Percentiles rank a stretch among this genome's conserved stretches.
Evolutionary conservation across 2,888 invertebrate species (phyloP).

Genomic region (Hydropsyche betteni): DNA sequence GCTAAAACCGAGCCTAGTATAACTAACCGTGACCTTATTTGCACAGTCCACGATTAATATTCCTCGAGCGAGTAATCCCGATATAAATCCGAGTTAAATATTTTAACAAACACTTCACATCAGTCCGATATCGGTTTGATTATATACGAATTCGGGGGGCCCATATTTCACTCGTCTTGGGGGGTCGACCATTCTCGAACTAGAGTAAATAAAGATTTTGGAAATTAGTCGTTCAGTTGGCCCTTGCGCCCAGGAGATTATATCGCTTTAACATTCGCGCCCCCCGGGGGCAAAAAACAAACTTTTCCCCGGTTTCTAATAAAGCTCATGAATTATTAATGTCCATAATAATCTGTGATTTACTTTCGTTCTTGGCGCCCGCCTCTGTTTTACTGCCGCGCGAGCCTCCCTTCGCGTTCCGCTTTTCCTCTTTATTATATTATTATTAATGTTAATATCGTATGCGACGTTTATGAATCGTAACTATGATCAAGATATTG

Average conservation of each 20-base stretch:
- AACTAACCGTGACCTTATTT: no score
- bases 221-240: constrained; percentile 28
- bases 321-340: constrained; percentile 43
- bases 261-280: constrained; percentile 32
- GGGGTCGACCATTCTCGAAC: neutral
- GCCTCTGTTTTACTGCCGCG: constrained; percentile 5
- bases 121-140: no score
- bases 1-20: no score
- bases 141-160: no score
- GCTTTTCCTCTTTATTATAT: no score
- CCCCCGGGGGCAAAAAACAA: constrained; percentile 27
- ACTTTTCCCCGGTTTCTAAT: constrained; percentile 40
- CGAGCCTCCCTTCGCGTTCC: neutral
- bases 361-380: constrained; percentile 24
- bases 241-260: constrained; percentile 6
- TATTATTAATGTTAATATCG: no score
- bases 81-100: no score
- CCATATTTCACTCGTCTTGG: neutral
- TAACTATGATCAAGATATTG: no score
- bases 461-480: no score
- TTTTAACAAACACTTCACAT: no score
- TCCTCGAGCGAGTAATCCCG: no score
- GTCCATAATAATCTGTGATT: constrained; percentile 38
- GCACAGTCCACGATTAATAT: no score
- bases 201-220: constrained; percentile 29